Percentiles rank a stretch among this genome's conserved stretches.
Conservation (phyloP, 2,888 invertebrate species). For the Hermodice carunculata region DNA sequence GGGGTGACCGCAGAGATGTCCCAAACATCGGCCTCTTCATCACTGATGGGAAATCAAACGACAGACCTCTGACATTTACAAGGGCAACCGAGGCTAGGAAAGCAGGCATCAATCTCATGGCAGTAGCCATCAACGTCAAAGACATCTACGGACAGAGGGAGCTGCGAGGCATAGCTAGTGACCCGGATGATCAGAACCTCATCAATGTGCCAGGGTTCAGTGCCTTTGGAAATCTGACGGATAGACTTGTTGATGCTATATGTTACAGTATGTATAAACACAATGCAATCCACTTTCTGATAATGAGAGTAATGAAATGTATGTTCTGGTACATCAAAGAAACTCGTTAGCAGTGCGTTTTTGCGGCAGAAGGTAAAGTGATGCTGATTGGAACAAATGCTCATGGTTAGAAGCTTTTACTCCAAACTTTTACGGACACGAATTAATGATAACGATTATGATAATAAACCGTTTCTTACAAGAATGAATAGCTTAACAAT, state of each 20-base stretch:
- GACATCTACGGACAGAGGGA: constrained; percentile 26
- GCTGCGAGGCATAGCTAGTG: constrained; percentile 32
- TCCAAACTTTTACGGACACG: too few species aligned
- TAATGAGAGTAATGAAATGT: too few species aligned
- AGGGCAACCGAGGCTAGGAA: constrained; percentile 16
- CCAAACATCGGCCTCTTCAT: neutral
- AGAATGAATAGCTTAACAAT: too few species aligned
- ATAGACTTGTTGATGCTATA: constrained; percentile 20
- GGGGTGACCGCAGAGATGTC: neutral
- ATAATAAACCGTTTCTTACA: too few species aligned
- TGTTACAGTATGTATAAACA: constrained; percentile 40
- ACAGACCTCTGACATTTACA: constrained; percentile 16
- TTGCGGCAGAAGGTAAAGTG: too few species aligned
- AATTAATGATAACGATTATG: too few species aligned
- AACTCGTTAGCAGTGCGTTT: too few species aligned
- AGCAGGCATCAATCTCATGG: constrained; percentile 17
- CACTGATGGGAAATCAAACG: neutral
- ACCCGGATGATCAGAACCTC: constrained; percentile 36
- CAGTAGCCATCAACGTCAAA: constrained; percentile 25
- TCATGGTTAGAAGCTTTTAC: too few species aligned
- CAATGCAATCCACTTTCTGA: too few species aligned
- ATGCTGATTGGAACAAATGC: too few species aligned
- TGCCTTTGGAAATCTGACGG: constrained; percentile 20
- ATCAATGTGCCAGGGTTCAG: constrained; percentile 28
- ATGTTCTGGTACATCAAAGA: too few species aligned